These are phyloP conservation scores for Chlamydotis undulata DNA, from an alignment of 2,113 vertebrate species.

Conservation along the genomic window DNA sequence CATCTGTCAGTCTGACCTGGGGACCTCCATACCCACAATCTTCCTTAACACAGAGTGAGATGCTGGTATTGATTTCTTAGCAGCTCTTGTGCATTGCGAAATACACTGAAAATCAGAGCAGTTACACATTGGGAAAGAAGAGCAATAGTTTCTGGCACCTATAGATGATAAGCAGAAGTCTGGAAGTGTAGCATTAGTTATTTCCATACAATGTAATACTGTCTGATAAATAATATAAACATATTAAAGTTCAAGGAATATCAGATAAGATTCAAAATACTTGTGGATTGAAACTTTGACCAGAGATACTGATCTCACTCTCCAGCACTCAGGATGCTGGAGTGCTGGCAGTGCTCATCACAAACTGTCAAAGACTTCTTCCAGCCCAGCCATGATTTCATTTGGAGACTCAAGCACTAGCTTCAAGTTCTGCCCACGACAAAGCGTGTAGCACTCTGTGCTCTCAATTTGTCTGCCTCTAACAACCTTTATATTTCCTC, in stretches of 20 bases:
- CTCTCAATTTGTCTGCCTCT: not conserved
- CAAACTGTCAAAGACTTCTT: not conserved
- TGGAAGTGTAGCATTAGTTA: not conserved
- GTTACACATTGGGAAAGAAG: not conserved
- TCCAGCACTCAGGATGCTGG: not conserved
- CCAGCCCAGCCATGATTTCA: not conserved
- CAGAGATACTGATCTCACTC: not conserved
- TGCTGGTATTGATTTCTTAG: not conserved
- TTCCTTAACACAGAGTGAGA: not conserved
- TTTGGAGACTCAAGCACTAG: not conserved
- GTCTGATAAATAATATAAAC: not conserved
- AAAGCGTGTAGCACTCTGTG: fast-evolving
- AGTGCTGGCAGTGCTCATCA: not conserved
- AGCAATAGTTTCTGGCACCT: not conserved
- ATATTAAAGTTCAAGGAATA: not conserved
- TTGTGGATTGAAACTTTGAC: not conserved
- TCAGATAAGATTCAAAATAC: not conserved
- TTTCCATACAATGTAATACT: not conserved
- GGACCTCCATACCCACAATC: not conserved
- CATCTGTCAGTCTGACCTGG: not conserved
- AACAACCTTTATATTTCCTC: not conserved
- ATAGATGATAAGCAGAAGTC: not conserved
- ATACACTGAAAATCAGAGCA: not conserved
- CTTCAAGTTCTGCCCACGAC: not conserved
- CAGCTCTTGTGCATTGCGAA: not conserved